Percentiles rank a stretch among this genome's conserved stretches.
phyloP scores from a whole-genome alignment of 2,888 invertebrate species.

The Acrocyrtus sp. region DNA sequence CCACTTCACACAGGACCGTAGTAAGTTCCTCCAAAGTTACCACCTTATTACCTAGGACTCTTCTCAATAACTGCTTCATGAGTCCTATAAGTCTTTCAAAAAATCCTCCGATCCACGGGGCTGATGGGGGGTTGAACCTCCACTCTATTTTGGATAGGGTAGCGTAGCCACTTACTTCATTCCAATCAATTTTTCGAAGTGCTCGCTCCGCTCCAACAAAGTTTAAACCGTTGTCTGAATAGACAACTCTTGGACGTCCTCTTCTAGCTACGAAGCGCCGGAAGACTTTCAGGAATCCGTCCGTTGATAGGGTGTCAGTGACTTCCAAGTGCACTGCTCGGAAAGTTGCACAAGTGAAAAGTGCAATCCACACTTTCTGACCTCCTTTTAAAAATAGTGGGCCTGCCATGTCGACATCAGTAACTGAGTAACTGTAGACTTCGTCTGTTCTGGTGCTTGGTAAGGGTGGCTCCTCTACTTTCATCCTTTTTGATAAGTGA shows the following conservation, averaged over 20 bases:
- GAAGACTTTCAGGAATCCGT: conserved; percentile 64
- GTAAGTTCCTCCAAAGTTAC: neutral
- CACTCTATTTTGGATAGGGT: neutral
- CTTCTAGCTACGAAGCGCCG: conserved; percentile 64
- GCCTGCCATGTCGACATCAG: conserved; percentile 65
- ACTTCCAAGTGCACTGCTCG: conserved; percentile 66
- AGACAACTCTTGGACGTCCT: conserved; percentile 64
- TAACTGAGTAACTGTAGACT: neutral
- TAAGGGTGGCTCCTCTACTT: neutral
- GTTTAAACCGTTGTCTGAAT: conserved; percentile 66
- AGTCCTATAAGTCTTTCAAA: conserved; percentile 6
- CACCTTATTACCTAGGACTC: neutral
- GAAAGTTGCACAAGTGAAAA: conserved; percentile 66
- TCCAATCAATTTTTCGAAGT: conserved; percentile 70
- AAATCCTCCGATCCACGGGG: conserved; percentile 27
- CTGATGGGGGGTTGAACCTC: conserved; percentile 25
- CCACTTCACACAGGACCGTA: conserved; percentile 6
- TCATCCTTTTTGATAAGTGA: neutral
- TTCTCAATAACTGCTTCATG: neutral
- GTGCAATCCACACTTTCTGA: conserved; percentile 64
- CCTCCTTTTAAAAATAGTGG: conserved; percentile 63
- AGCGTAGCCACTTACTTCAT: conserved; percentile 38
- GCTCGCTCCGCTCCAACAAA: conserved; percentile 66
- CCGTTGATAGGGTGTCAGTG: conserved; percentile 63
- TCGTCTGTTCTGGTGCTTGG: neutral